Percentiles rank a stretch among this genome's conserved stretches.
Conservation (phyloP, 1,140 invertebrate genomes). For the Penaeus indicus region DNA sequence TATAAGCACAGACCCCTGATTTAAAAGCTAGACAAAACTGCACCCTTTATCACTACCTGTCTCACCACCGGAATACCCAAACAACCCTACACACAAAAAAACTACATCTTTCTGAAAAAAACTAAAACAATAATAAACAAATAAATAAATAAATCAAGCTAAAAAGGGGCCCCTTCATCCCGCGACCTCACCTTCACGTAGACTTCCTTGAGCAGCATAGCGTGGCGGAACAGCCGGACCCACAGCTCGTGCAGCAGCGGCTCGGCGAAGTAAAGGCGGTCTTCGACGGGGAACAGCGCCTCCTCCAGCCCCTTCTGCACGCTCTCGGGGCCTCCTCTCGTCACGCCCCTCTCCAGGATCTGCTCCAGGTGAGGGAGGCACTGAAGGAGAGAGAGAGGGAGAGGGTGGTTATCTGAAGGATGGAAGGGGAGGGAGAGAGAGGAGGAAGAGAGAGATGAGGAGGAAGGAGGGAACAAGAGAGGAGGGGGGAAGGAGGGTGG, state of each 20-base stretch:
- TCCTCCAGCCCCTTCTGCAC: slow-evolving; percentile 24
- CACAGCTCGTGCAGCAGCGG: slow-evolving; percentile 52
- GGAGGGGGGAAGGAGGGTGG: not conserved
- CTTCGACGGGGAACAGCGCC: slow-evolving; percentile 37
- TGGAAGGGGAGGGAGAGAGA: too few species aligned
- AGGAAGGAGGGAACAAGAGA: slow-evolving; percentile 14
- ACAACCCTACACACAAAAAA: too few species aligned
- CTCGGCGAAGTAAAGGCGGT: slow-evolving; percentile 51
- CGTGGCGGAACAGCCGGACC: slow-evolving; percentile 36
- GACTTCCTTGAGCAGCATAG: slow-evolving; percentile 28
- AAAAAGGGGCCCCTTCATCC: not conserved
- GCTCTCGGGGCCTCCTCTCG: not conserved
- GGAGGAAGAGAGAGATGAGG: not conserved
- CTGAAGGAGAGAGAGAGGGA: not conserved
- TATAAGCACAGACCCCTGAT: too few species aligned
- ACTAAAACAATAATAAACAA: too few species aligned
- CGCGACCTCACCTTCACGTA: slow-evolving; percentile 21
- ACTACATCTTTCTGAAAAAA: too few species aligned
- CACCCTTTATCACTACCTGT: too few species aligned
- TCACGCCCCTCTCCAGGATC: slow-evolving; percentile 24
- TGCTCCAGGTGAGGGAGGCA: slow-evolving; percentile 49
- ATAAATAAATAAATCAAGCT: too few species aligned
- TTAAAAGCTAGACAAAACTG: too few species aligned
- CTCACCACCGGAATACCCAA: too few species aligned
- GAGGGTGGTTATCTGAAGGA: not conserved